phyloP scores from a whole-genome alignment of 2,113 vertebrate species.

The Entelurus aequoreus region DNA sequence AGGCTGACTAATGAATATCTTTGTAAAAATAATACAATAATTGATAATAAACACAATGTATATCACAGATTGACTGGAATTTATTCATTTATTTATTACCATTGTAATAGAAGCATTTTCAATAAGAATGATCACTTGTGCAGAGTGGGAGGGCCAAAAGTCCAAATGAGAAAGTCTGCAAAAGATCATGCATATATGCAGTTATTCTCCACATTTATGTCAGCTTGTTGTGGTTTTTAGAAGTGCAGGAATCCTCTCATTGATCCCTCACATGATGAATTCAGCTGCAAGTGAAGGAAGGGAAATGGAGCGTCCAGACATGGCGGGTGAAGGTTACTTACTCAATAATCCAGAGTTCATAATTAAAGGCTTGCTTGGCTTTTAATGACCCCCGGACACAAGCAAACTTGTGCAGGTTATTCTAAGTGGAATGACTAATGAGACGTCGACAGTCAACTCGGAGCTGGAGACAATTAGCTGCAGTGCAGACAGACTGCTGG shows the following conservation, averaged over 20 bases:
- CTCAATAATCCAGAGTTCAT: conserved; percentile 39
- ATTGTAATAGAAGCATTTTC: too few relatives aligned
- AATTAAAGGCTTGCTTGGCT: conserved; percentile 67
- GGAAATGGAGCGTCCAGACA: conserved; percentile 14
- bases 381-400: conserved; percentile 65
- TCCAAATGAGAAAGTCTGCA: too few relatives aligned
- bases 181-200: too few relatives aligned
- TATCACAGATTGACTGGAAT: too few relatives aligned
- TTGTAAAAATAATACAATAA: too few relatives aligned
- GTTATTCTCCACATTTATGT: background rate
- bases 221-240: background rate
- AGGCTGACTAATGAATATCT: too few relatives aligned
- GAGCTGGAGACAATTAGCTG: conserved; percentile 60
- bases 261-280: background rate
- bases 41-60: too few relatives aligned
- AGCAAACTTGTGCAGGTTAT: conserved; percentile 64
- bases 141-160: too few relatives aligned
- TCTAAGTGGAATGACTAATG: conserved; percentile 66
- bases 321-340: conserved; percentile 54
- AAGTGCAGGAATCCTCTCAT: background rate
- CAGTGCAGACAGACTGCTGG: conserved; percentile 58
- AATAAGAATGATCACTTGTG: too few relatives aligned
- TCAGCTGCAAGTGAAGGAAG: background rate
- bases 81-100: too few relatives aligned
- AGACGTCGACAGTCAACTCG: conserved; percentile 56